Base-by-base conservation (phyloP, 2,113 vertebrate genomes). In the Elanus axillaris region DNA sequence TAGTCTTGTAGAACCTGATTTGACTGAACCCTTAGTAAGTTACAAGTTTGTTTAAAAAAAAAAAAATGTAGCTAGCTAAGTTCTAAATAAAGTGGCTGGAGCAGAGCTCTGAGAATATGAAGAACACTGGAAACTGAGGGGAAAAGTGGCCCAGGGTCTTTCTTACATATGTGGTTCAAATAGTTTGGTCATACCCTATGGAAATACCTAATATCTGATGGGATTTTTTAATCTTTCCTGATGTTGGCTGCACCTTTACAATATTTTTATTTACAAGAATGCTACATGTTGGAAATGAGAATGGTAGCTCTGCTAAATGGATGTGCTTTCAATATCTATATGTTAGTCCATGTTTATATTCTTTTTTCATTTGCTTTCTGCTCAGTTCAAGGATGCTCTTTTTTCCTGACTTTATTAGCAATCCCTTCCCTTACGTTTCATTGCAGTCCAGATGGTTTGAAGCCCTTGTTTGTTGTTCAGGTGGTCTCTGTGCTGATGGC, bases 351-450 rank as follows among this genome's bases (percentile, higher is more conserved):
- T 20, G 32, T 91, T 80, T 74, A 29, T 89, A 1, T 81, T 94
- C 15, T 64, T 77, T 78, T 97, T 77, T 87, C 66, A 13, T 96
- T 97, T 96, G 90, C 96, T 90, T 95, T 88, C 94, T 76, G 74
- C 96, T 85, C 71, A 22, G 11, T 95, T 84, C 64, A 82, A 96
- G 94, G 80, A 31, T 73, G 13, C 43, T 50, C 36, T 58, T 92
- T 92, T 78, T 29, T 40, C 73, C 91, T 38, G 60, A 26, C 59
- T 75, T 34, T 20, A 36, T 71, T 45, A 87, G 48, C 64, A 75
- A 4, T 47, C 48, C 66, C 77, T 52, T 63, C 42, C 13, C 72
- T 87, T n/a, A 16, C 34, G 0, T 90, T 72, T 53, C 7, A 5
- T 40, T 62, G 71, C 90, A 45, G 36, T 52, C 13, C 45, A 23